phyloP scores from a whole-genome alignment of 2,113 vertebrate species.

The Tragelaphus strepsiceros region DNA sequence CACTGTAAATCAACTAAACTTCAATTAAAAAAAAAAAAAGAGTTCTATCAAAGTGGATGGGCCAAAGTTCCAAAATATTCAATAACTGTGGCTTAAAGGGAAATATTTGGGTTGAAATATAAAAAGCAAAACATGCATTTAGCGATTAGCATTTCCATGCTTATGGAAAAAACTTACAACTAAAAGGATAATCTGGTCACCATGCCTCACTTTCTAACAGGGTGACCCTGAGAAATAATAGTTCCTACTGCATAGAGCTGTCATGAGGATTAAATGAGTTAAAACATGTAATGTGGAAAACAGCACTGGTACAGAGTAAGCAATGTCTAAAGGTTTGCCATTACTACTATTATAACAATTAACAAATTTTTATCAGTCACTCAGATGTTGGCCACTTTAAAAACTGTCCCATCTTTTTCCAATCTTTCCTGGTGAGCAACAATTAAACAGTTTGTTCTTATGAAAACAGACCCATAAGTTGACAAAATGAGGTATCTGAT shows the following conservation, averaged over 20 bases:
- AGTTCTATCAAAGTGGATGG: not conserved
- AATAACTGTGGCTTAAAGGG: not conserved
- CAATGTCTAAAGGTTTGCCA: not conserved
- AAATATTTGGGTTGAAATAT: not conserved
- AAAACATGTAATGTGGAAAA: rapidly evolving
- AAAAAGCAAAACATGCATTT: not conserved
- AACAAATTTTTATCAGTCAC: not conserved
- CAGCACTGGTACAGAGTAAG: rapidly evolving
- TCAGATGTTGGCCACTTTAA: not conserved
- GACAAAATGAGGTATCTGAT: not conserved
- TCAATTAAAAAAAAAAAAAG: not conserved
- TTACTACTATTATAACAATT: not conserved
- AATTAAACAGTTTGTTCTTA: not conserved
- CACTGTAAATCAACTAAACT: not conserved
- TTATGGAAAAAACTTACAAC: not conserved
- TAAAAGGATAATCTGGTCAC: not conserved
- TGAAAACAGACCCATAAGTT: not conserved
- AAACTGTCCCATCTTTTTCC: not conserved
- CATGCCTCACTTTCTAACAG: not conserved
- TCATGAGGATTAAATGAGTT: not conserved
- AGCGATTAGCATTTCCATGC: not conserved
- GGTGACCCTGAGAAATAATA: not conserved
- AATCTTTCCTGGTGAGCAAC: not conserved
- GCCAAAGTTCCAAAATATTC: not conserved
- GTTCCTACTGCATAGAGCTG: not conserved